Base-by-base conservation (phyloP, 2,888 invertebrate species). In the Campoplex nolae region DNA sequence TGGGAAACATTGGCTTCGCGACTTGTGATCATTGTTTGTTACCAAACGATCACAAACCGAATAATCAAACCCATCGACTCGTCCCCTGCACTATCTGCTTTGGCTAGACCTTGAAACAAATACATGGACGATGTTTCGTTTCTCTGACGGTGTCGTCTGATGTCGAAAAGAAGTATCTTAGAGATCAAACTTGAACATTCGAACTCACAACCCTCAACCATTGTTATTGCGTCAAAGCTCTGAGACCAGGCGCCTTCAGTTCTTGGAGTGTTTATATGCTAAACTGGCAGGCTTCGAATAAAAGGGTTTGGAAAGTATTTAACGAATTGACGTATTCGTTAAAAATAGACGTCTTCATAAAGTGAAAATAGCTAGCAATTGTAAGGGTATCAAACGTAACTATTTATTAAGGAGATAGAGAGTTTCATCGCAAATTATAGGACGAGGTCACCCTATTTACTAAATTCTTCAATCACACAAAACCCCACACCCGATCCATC, bases 71-170 rank as follows among this genome's bases (percentile, higher is more conserved):
- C 68, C 54, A 23, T 58, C 80, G 16, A 45, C 45, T 45, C 51
- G 74, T 70, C 48, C 42, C 16, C 11, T 75, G 23, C 48, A 51
- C 71, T 13, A 18, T 18, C 56, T 48, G 3, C 54, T 23, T 23
- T 23, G 81, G 77, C 85, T 77, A 81, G 81, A 85, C 77, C 18
- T 16, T 9, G 58, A 54, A 23, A 35, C 56, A 80, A 76, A 84
- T 42, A 77, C 45, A 77, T 42, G 13, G 23, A 23, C 32, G 62
- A 32, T 4, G n/a, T 28, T 65, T 73, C 42, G 13, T 32, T 54
- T 78, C 16, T 56, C n/a, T n/a, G 16, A 32, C 16, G 32, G 16
- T 62, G 16, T 62, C 62, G 16, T 62, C 32, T 62, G 32, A 58
- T 62, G 62, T 32, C 62, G 4, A 32, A 62, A 62, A 32, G 16